Evolutionary conservation across 2,888 invertebrate genomes (phyloP), one percentile per base, ranked within the genome.

Genomic region (Abscondita cerata): DNA sequence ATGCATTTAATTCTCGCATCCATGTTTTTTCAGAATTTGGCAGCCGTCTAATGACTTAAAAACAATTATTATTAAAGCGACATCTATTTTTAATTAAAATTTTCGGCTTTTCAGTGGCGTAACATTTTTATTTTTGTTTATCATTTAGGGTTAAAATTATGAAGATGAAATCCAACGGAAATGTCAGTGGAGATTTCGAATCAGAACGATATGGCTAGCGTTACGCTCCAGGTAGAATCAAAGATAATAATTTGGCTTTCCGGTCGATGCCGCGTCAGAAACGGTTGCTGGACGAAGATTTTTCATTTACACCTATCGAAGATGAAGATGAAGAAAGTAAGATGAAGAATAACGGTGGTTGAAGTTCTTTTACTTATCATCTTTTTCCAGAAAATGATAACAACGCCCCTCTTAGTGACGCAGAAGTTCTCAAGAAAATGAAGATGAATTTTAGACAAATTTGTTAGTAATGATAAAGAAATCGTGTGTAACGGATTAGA

Each of bases 261-360:
- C 54, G 1, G 9, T 33, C 11, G 50, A 63, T 12, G 38, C 47
- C 9, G 46, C 12, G 47, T 38, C 4, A 76, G 77, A 46, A 75
- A 75, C 25, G 78, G 76, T 59, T 70, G 34, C 54, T 73, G 1
- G 76, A 76, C 59, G 77, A 76, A 58, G 77, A 75, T 64, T 73
- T 79, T 52, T 75, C 74, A n/a, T 73, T 80, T 63, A 74, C 73
- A 68, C 61, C 78, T n/a, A 78, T 79, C 2, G 80, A 78, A 59
- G 79, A 76, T 54, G 78, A 76, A 25, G 72, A 75, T 31, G 62
- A 61, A 1, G 52, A 57, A 12, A 52, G 64, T 60, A 53, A 59
- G 59, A n/a, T n/a, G n/a, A n/a, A n/a, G n/a, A n/a, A n/a, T n/a
- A n/a, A n/a, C n/a, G n/a, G n/a, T n/a, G n/a, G n/a, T n/a, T n/a